Conservation (phyloP, 2,888 invertebrate genomes). For the Pachydiplax longipennis region DNA sequence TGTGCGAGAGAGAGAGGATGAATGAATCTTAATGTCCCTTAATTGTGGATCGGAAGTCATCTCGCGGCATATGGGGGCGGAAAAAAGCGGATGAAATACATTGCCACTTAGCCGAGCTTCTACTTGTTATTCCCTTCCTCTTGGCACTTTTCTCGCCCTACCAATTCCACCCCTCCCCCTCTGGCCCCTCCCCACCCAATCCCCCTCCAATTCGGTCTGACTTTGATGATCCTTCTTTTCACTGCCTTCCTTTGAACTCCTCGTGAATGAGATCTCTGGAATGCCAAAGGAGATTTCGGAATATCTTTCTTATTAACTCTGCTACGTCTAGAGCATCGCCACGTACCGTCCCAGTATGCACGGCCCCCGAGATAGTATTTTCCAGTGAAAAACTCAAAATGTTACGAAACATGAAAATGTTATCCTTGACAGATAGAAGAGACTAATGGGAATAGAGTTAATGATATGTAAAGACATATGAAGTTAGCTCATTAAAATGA, state of each 20-base stretch:
- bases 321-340: neutral
- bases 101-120: neutral
- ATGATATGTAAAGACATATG: no score
- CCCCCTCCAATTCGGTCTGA: neutral
- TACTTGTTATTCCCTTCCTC: neutral
- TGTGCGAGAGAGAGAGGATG: neutral
- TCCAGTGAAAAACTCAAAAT: no score
- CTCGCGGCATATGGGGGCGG: neutral
- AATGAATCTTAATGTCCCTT: conserved; percentile 46
- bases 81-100: neutral
- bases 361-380: no score
- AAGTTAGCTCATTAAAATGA: no score
- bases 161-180: neutral
- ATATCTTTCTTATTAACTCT: neutral
- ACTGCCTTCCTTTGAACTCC: neutral
- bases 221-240: neutral
- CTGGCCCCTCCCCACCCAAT: neutral
- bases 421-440: no score
- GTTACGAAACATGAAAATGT: no score
- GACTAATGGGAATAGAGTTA: no score
- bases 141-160: neutral
- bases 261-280: neutral
- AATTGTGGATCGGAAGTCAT: conserved; percentile 39
- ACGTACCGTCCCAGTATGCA: no score
- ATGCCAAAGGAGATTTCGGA: neutral